Base-by-base conservation (phyloP, 2,113 vertebrate species). In the Bubo scandiacus region DNA sequence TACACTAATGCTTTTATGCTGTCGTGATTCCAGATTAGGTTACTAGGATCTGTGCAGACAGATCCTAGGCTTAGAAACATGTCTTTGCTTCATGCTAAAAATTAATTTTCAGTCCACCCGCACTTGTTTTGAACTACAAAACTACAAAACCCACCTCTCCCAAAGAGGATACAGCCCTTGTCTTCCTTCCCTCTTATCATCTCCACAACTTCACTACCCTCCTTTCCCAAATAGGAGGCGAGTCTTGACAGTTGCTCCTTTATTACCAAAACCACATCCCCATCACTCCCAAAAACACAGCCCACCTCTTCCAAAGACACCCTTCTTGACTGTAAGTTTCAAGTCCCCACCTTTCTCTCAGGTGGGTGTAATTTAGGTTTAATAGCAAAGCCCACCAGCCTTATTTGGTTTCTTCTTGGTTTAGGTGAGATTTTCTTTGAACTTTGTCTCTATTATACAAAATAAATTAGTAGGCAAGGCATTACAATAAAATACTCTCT, bases 381-480 rank as follows among this genome's bases (percentile, higher is more conserved):
- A 80, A 79, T 49, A 59, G 16, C 57, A 49, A 85, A 81, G 34
- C 74, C 49, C 54, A 80, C 40, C 30, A 72, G 21, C 15, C 49
- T 96, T 85, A 68, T 71, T 90, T 86, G 66, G 88, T 92, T 93
- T 88, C 21, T 92, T 71, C 43, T 52, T 32, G 20, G 6, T 74
- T 84, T 73, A 61, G 57, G 52, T 81, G 57, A 75, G 47, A 85
- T 63, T 79, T 81, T 62, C 81, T 92, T 95, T 89, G 80, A 94
- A 81, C 77, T 91, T 91, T n/a, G 51, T 78, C 45, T 81, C 10
- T 43, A 40, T 90, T 88, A 43, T 49, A 77, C 71, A 61, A 52
- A 92, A 51, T 83, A 80, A 93, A 90, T 90, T 77, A 94, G 42
- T 82, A 90, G 85, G 49, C 52, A 93, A 71, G 40, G 17, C 54